A percentile compares a stretch with the other conserved stretches of the same genome.
These are phyloP conservation scores for Lepilemur ruficaudatus DNA, from an alignment of 2,797 vertebrate species.

Conservation along the genomic window DNA sequence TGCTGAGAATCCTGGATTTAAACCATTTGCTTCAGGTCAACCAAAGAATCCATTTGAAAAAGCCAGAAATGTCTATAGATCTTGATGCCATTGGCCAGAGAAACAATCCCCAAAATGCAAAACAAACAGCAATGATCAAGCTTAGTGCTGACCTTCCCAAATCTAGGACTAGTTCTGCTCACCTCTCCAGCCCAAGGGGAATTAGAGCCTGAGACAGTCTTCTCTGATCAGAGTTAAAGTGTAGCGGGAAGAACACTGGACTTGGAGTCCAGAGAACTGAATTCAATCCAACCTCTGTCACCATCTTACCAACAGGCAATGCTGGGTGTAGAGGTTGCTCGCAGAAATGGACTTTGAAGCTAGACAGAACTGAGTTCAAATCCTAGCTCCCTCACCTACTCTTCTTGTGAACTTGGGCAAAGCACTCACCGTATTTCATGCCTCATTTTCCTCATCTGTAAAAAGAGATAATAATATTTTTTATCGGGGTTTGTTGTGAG, in stretches of 20 bases:
- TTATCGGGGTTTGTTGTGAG: background rate
- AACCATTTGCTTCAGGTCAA: background rate
- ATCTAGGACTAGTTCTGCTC: background rate
- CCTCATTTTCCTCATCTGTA: background rate
- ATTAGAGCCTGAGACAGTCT: background rate
- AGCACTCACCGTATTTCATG: background rate
- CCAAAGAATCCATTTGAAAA: conserved; percentile 9
- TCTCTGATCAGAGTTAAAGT: background rate
- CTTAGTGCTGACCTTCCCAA: background rate
- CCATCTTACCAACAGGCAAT: background rate
- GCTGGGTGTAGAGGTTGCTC: background rate
- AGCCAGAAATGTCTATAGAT: background rate
- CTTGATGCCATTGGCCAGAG: background rate
- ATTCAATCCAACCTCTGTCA: background rate
- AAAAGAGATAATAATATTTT: background rate
- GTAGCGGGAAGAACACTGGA: background rate
- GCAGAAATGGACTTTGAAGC: background rate
- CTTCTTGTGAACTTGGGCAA: background rate
- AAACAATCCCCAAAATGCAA: background rate
- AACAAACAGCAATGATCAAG: background rate
- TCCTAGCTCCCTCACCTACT: background rate
- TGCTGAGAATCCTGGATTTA: background rate
- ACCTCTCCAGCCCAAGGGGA: background rate
- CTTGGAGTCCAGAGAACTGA: background rate
- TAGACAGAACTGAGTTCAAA: background rate